Conservation (phyloP, 2,797 vertebrate species). For the Enteromius treurensis region DNA sequence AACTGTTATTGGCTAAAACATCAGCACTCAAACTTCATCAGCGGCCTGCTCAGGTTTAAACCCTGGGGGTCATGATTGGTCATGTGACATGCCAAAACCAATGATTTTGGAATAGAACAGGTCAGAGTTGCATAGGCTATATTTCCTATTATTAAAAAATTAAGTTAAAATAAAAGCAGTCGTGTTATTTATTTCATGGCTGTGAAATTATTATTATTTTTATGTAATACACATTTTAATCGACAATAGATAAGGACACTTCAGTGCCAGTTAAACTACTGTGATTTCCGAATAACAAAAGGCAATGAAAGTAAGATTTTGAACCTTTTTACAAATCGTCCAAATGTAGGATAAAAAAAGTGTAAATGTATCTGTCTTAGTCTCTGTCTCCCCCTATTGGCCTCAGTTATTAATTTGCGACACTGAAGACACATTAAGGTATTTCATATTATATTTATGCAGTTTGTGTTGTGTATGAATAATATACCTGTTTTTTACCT, state of each 20-base stretch:
- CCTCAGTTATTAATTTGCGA: background rate
- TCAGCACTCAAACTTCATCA: background rate
- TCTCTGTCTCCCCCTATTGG: slow-evolving; percentile 77
- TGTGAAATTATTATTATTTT: background rate
- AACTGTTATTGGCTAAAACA: background rate
- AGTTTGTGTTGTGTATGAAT: background rate
- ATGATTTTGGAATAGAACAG: too few species aligned
- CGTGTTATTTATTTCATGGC: background rate
- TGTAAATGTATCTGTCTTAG: slow-evolving; percentile 33
- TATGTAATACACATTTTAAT: too few species aligned
- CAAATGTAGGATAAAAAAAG: background rate
- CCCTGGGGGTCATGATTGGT: background rate
- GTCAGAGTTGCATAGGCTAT: background rate
- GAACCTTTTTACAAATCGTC: background rate
- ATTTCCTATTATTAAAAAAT: background rate
- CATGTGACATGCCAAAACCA: background rate
- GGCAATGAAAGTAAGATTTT: background rate
- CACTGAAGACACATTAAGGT: too few species aligned
- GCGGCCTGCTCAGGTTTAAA: background rate
- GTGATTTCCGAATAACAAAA: background rate
- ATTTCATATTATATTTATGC: background rate
- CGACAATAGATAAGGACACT: background rate
- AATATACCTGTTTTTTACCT: background rate
- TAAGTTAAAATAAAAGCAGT: background rate
- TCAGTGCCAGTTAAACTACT: background rate